phyloP scores from a whole-genome alignment of 2,797 vertebrate genomes.

The Chelon auratus region DNA sequence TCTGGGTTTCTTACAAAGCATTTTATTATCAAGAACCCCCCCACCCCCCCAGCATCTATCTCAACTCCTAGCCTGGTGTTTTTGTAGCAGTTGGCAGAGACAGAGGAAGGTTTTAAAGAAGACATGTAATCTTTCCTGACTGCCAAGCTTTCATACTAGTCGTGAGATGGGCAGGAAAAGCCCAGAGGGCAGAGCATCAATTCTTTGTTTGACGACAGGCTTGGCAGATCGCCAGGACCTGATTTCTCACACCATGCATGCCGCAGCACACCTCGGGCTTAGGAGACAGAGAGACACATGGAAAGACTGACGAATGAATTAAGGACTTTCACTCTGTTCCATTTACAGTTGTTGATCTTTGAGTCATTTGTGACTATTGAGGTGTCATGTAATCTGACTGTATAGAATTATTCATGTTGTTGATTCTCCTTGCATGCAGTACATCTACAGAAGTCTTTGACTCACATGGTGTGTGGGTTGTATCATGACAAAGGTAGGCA shows the following conservation, averaged over 20 bases:
- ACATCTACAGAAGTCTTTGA: too few relatives aligned
- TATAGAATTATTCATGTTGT: neutral
- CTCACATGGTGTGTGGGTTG: too few relatives aligned
- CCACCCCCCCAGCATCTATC: slow-evolving; percentile 22
- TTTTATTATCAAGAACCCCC: slow-evolving; percentile 65
- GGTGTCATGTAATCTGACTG: slow-evolving; percentile 12
- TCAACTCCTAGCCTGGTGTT: slow-evolving; percentile 52
- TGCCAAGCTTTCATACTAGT: slow-evolving; percentile 83
- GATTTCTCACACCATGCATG: slow-evolving; percentile 86
- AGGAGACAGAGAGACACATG: slow-evolving; percentile 55
- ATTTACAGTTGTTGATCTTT: slow-evolving; percentile 39
- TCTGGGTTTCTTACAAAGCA: slow-evolving; percentile 54
- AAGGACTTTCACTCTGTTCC: slow-evolving; percentile 64
- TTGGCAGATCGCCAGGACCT: slow-evolving; percentile 82
- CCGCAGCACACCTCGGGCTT: slow-evolving; percentile 82
- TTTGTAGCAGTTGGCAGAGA: slow-evolving; percentile 87
- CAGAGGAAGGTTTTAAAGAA: slow-evolving; percentile 85
- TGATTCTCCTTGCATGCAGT: neutral
- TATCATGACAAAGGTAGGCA: too few relatives aligned
- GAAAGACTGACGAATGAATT: slow-evolving; percentile 77
- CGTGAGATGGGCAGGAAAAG: slow-evolving; percentile 74
- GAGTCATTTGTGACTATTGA: slow-evolving; percentile 16
- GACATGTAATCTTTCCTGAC: slow-evolving; percentile 87
- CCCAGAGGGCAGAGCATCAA: slow-evolving; percentile 84
- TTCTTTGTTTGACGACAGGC: slow-evolving; percentile 85